Conservation (phyloP, 2,888 invertebrate genomes). For the Frankliniella intonsa region DNA sequence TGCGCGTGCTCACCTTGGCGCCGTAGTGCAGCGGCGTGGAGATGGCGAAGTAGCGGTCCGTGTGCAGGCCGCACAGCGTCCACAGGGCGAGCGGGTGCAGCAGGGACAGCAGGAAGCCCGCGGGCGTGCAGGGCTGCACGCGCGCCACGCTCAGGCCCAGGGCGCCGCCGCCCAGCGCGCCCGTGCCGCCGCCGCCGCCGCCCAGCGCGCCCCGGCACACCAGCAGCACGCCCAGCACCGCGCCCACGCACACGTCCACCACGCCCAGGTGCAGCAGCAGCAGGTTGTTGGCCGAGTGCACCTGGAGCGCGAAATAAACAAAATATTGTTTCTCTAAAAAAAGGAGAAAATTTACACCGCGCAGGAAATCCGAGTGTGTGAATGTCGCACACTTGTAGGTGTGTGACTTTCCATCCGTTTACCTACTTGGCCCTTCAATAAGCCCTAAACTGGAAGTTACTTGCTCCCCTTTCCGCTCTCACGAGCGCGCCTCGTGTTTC, state of each 20-base stretch:
- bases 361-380: no score
- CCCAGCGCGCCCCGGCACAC: slow-evolving; percentile 35
- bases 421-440: no score
- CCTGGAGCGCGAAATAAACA: no score
- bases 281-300: slow-evolving; percentile 61
- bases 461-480: no score
- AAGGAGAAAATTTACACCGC: no score
- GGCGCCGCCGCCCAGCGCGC: slow-evolving; percentile 18
- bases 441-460: no score
- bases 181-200: slow-evolving; percentile 30
- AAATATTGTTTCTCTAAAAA: no score
- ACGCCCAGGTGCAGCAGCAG: slow-evolving; percentile 68
- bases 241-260: slow-evolving; percentile 59
- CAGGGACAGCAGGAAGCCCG: slow-evolving; percentile 64
- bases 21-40: slow-evolving; percentile 75
- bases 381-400: no score
- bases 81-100: slow-evolving; percentile 70
- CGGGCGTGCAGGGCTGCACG: slow-evolving; percentile 55
- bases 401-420: no score
- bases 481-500: no score
- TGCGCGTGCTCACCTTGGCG: slow-evolving; percentile 47
- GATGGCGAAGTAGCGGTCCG: slow-evolving; percentile 71
- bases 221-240: slow-evolving; percentile 49
- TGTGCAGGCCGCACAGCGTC: slow-evolving; percentile 76
- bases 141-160: slow-evolving; percentile 46